Base-by-base conservation (phyloP, 2,888 invertebrate genomes). In the Margaritifera margaritifera region DNA sequence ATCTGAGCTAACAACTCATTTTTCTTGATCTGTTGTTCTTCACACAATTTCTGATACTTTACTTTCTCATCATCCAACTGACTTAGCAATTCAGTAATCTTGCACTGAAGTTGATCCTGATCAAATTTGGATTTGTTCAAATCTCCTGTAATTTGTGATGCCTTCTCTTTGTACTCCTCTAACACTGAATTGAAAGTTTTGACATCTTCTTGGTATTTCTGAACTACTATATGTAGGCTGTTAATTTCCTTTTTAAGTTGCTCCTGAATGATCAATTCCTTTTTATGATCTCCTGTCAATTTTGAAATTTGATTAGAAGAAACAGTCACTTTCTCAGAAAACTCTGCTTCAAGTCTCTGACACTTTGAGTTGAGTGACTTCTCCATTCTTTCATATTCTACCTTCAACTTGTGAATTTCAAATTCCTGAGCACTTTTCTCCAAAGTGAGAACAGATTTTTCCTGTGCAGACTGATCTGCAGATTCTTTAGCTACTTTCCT, bases 321-420 rank as follows among this genome's bases (percentile, higher is more conserved):
- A n/a, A 64, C 53, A 27, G 42, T 55, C 63, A 74, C 72, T 60
- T 27, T 61, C 24, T 72, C 71, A 53, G 57, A 56, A 19, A 66
- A 62, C 25, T 73, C 73, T 3, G 61, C 53, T 51, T 73, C 69
- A 27, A 68, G 11, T 42, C 67, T 73, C 24, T 73, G 57, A 50
- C 62, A 53, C 59, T 74, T 71, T n/a, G 58, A 63, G n/a, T 69
- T 58, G 18, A 67, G 57, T 6, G 66, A 65, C 27, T 73, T 64
- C 25, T 52, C 66, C 15, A 62, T 62, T 51, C 68, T 72, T 31
- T 70, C 70, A 50, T 66, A 57, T 18, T 77, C 71, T n/a, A 69
- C 63, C 25, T 70, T 71, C 31, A 77, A 57, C 52, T 71, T 78
- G 54, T 78, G 78, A 6, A 74, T 18, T 50, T 79, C 77, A 54